Evolutionary conservation across 1,140 invertebrate species (phyloP).

Genomic region (Medauroidea extradentata): DNA sequence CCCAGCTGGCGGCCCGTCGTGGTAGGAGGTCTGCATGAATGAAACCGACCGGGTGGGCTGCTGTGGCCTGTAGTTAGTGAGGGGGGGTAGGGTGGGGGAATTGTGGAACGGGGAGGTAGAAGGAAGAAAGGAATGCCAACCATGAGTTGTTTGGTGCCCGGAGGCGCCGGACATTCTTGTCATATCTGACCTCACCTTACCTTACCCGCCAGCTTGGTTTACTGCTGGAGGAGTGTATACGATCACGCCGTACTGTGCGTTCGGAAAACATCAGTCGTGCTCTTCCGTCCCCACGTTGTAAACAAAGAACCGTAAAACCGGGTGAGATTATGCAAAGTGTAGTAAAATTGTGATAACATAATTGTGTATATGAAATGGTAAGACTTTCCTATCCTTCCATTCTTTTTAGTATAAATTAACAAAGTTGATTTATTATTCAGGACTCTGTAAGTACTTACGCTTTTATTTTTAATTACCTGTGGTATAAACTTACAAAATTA

Average conservation of each 20-base stretch:
- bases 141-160: slow-evolving; percentile 13
- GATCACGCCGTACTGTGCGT: background rate
- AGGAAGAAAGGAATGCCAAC: slow-evolving; percentile 14
- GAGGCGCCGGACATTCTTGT: slow-evolving; percentile 16
- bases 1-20: background rate
- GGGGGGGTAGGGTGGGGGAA: background rate
- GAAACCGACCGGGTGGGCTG: slow-evolving; percentile 16
- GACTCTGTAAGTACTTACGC: too few species aligned
- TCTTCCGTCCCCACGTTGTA: too few species aligned
- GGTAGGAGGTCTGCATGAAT: slow-evolving; percentile 19
- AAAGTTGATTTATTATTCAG: too few species aligned
- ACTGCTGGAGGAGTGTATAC: too few species aligned
- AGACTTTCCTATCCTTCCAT: too few species aligned
- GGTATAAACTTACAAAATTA: too few species aligned
- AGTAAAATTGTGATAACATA: too few species aligned
- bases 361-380: too few species aligned
- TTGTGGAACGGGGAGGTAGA: background rate
- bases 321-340: too few species aligned
- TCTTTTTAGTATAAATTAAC: too few species aligned
- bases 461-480: too few species aligned
- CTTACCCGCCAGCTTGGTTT: background rate
- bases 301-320: too few species aligned
- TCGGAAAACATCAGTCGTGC: background rate
- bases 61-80: background rate
- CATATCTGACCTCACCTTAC: slow-evolving; percentile 17